Conservation (phyloP, 1,140 invertebrate species). For the Saccostrea glomerata region DNA sequence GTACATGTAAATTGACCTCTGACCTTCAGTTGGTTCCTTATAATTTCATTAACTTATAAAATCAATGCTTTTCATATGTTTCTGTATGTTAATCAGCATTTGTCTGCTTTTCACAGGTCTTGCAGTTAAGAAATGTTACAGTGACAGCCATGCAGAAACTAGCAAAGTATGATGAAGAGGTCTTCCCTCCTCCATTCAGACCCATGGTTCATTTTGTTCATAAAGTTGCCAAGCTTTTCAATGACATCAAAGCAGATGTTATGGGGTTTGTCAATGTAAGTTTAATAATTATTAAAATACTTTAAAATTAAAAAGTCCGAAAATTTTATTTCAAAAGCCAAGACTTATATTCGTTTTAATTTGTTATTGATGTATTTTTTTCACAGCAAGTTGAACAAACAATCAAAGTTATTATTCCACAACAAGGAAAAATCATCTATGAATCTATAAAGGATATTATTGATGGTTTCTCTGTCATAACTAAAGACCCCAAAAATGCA, state of each 20-base stretch:
- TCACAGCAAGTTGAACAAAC: constrained; percentile 48
- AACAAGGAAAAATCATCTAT: constrained; percentile 55
- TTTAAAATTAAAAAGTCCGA: no score
- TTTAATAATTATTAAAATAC: neutral
- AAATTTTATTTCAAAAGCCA: no score
- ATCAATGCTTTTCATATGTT: no score
- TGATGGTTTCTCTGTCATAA: constrained; percentile 59
- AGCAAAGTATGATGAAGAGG: constrained; percentile 56
- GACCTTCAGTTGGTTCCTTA: no score
- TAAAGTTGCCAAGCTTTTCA: constrained; percentile 55
- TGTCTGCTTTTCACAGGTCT: constrained; percentile 21
- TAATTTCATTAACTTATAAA: no score
- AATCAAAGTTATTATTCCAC: constrained; percentile 59
- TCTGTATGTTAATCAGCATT: no score
- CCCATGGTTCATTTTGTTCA: constrained; percentile 54
- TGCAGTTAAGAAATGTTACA: constrained; percentile 39
- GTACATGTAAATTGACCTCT: no score
- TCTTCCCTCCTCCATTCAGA: constrained; percentile 56
- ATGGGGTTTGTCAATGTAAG: constrained; percentile 67
- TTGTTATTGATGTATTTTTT: neutral
- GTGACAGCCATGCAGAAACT: constrained; percentile 46
- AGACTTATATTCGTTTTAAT: neutral
- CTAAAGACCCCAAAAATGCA: constrained; percentile 60
- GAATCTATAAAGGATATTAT: constrained; percentile 56
- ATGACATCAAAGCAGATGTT: constrained; percentile 62